A percentile compares a stretch with the other conserved stretches of the same genome.
Conservation (phyloP, 2,888 invertebrate species). For the Leptothorax acervorum region DNA sequence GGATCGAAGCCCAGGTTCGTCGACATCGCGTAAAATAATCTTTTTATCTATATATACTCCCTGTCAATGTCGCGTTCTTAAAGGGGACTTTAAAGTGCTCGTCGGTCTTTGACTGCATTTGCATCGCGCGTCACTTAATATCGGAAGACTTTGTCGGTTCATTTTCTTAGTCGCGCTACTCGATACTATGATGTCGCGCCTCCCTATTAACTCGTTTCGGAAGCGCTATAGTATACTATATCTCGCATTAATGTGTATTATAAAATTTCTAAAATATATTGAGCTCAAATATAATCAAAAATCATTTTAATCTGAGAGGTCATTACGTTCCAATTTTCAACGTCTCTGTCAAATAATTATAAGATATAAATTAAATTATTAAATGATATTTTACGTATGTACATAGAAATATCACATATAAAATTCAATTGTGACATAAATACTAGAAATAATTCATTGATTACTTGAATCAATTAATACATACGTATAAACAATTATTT, state of each 20-base stretch:
- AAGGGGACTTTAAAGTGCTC: conserved; percentile 48
- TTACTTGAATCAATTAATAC: no score
- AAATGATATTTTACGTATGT: not conserved
- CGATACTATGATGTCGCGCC: conserved; percentile 40
- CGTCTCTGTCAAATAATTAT: not conserved
- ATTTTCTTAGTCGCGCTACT: conserved; percentile 42
- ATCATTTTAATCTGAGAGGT: not conserved
- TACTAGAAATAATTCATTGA: no score
- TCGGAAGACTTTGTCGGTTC: conserved; percentile 42
- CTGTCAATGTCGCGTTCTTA: conserved; percentile 47
- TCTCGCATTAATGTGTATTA: not conserved
- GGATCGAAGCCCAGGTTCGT: conserved; percentile 50
- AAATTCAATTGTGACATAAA: conserved; percentile 18
- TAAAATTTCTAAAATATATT: not conserved
- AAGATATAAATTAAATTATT: conserved; percentile 21
- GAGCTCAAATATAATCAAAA: not conserved
- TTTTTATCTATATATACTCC: conserved; percentile 48
- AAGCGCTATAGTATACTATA: not conserved
- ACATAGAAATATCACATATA: not conserved
- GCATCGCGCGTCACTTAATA: conserved; percentile 51
- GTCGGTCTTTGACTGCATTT: conserved; percentile 50
- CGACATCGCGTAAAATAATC: conserved; percentile 54
- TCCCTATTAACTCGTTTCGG: conserved; percentile 31
- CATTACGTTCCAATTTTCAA: not conserved
- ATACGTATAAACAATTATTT: no score